These are phyloP conservation scores for Gymnothorax reevesii DNA, from an alignment of 2,797 vertebrate genomes.

Conservation along the genomic window DNA sequence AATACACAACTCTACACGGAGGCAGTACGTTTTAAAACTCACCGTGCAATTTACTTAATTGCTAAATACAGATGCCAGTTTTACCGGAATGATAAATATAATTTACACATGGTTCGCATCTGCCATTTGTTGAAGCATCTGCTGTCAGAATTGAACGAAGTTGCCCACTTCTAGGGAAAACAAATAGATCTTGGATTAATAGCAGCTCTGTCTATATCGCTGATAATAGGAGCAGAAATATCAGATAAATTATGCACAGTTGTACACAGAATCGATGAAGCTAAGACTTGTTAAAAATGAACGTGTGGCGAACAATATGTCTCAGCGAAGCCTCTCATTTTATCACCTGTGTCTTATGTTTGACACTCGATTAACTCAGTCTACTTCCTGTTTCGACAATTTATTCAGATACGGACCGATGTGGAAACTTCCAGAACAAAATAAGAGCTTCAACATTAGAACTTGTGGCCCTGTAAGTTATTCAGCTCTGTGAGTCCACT, in stretches of 20 bases:
- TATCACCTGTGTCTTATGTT: not conserved
- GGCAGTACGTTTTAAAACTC: not conserved
- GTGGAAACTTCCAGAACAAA: too few species aligned
- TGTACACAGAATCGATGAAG: not conserved
- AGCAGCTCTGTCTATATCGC: not conserved
- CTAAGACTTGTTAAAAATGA: not conserved
- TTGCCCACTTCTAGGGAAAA: slow-evolving; percentile 12
- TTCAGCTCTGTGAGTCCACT: not conserved
- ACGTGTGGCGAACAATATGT: not conserved
- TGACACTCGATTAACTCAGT: not conserved
- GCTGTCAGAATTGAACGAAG: not conserved
- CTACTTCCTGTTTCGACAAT: not conserved
- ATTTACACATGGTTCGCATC: slow-evolving; percentile 4
- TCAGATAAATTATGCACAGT: not conserved
- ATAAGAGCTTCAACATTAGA: too few species aligned
- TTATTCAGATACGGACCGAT: not conserved
- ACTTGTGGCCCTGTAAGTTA: too few species aligned
- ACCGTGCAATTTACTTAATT: not conserved
- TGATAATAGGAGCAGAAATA: not conserved
- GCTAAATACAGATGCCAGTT: not conserved
- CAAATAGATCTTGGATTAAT: slow-evolving; percentile 2
- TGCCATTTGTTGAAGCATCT: not conserved
- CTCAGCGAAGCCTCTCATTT: not conserved
- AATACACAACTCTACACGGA: not conserved
- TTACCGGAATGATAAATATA: slow-evolving; percentile 14